Evolutionary conservation across 1,140 invertebrate genomes (phyloP), one percentile per base, ranked within the genome.

Genomic region (Doryteuthis pealeii): DNA sequence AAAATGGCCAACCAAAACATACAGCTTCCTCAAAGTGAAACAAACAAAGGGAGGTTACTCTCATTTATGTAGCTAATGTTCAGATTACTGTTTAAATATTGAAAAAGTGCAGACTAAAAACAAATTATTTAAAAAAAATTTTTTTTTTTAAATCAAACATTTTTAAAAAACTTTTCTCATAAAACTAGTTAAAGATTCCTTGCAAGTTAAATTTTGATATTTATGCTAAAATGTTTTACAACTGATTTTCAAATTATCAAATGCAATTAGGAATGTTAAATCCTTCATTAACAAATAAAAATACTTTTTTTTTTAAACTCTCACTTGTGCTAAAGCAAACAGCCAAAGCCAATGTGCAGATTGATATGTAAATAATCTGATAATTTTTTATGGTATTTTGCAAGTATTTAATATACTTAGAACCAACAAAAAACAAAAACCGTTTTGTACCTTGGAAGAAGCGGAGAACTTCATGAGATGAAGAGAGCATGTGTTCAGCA

Each of bases 361-460:
- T 49, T 12, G 12, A 22, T 49, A 15, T 15, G 12, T 49, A 15
- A 12, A 49, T 15, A 49, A 22, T 15, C 45, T 22, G 12, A 49
- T 12, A 15, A 49, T 49, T 49, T 12, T 1, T 12, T 49, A 15
- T 49, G 45, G 12, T 49, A 49, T 1, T 49, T 49, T 15, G 22
- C 22, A 22, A n/a, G n/a, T n/a, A n/a, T n/a, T n/a, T n/a, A n/a
- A n/a, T 69, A 14, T 26, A 49, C 22, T 28, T 22, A 62, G n/a
- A 66, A 6, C 4, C 5, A 32, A 32, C 5, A 35, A n/a, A 45
- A 26, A 40, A 30, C 35, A 14, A 18, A 74, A 74, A 62, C 10
- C 26, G 26, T n/a, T 22, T n/a, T 62, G 12, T 80, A 96, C 94
- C 94, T 90, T 97, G 93, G 87, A 93, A 95, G 70, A 89, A 88